phyloP scores from a whole-genome alignment of 2,888 invertebrate genomes.

The Limnephilus lunatus region DNA sequence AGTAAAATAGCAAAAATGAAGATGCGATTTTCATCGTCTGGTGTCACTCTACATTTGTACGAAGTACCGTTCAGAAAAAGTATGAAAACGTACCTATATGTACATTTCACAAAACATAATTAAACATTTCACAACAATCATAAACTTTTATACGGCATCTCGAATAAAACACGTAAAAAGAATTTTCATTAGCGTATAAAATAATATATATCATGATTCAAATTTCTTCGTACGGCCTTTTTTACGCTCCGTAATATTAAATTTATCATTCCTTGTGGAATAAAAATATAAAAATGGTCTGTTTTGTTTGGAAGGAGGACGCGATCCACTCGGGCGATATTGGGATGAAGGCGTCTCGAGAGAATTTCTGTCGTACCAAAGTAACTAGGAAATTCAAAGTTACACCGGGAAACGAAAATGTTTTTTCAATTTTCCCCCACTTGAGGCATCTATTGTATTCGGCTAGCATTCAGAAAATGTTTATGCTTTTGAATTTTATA shows the following conservation, averaged over 20 bases:
- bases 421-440: conserved; percentile 58
- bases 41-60: neutral
- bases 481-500: conserved; percentile 36
- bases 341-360: conserved; percentile 60
- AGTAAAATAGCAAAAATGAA: too few relatives aligned
- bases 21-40: neutral
- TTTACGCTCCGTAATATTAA: conserved; percentile 51
- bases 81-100: too few relatives aligned
- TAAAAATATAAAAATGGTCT: conserved; percentile 19
- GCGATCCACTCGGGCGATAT: conserved; percentile 44
- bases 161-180: conserved; percentile 15
- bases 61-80: neutral
- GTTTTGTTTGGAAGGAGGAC: conserved; percentile 49
- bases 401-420: conserved; percentile 57
- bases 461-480: conserved; percentile 37
- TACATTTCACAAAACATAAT: neutral
- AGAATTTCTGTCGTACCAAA: conserved; percentile 60
- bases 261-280: conserved; percentile 54
- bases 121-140: neutral
- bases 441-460: conserved; percentile 47
- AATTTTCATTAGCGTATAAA: conserved; percentile 27
- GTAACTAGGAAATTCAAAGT: conserved; percentile 62
- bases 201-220: conserved; percentile 24
- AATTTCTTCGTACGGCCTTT: neutral
- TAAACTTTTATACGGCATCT: neutral